These are phyloP conservation scores for Chlamydotis undulata DNA, from an alignment of 2,113 vertebrate genomes.

Conservation along the genomic window DNA sequence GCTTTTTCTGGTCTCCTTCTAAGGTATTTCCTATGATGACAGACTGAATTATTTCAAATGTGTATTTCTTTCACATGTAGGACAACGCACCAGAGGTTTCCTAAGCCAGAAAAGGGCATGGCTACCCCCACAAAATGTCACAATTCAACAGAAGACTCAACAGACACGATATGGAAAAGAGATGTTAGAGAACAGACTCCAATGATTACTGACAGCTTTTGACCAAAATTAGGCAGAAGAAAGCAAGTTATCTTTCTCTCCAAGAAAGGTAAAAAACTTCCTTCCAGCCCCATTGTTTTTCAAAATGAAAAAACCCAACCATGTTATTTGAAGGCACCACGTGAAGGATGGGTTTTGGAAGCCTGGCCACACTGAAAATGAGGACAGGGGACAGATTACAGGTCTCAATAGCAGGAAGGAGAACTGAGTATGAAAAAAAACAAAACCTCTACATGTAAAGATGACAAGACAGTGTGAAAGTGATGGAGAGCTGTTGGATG, in stretches of 20 bases:
- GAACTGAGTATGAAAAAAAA: background rate
- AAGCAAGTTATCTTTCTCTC: background rate
- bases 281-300: background rate
- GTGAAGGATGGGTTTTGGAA: background rate
- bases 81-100: background rate
- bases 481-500: background rate
- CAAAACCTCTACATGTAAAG: background rate
- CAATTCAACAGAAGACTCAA: background rate
- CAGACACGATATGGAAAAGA: fast-evolving
- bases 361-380: background rate
- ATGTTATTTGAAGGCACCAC: background rate
- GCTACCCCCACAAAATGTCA: background rate
- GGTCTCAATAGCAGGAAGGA: background rate
- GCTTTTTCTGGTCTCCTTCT: background rate
- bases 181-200: background rate
- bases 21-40: background rate
- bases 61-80: background rate
- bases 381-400: background rate
- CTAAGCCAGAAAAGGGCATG: background rate
- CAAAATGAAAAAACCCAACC: background rate
- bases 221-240: background rate
- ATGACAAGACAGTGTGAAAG: background rate
- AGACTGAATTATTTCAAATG: background rate
- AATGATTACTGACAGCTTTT: background rate
- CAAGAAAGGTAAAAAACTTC: background rate